Evolutionary conservation across 2,797 vertebrate species (phyloP).

Genomic region (Siniperca scherzeri): DNA sequence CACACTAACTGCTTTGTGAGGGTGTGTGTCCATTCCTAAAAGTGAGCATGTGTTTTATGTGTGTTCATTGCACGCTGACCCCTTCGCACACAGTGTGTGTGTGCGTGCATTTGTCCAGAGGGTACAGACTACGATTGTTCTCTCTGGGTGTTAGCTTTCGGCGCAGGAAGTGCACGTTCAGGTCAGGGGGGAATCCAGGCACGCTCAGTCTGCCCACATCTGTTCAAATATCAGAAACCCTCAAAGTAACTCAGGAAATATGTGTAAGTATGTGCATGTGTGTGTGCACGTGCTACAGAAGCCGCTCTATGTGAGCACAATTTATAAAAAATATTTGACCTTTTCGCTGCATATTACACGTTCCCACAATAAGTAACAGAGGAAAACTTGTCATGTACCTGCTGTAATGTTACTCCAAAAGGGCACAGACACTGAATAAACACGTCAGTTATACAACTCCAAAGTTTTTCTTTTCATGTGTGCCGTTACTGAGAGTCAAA

Average conservation of each 20-base stretch:
- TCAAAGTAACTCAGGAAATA: constrained; percentile 80
- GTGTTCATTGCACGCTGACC: constrained; percentile 58
- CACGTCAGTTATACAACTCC: neutral
- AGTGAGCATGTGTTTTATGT: constrained; percentile 42
- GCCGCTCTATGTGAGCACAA: constrained; percentile 64
- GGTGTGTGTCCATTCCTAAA: constrained; percentile 25
- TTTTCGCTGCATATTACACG: constrained; percentile 39
- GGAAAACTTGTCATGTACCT: constrained; percentile 46
- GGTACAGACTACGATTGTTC: constrained; percentile 87
- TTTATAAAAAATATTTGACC: constrained; percentile 68
- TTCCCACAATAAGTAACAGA: constrained; percentile 63
- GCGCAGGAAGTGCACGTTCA: constrained; percentile 86
- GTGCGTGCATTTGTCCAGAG: constrained; percentile 54
- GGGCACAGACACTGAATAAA: constrained; percentile 33
- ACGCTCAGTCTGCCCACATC: constrained; percentile 84
- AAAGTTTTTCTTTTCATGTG: neutral
- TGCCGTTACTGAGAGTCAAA: neutral
- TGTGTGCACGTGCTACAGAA: constrained; percentile 47
- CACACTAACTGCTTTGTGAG: constrained; percentile 51
- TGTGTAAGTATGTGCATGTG: constrained; percentile 38
- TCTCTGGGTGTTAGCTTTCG: constrained; percentile 85
- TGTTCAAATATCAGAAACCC: constrained; percentile 86
- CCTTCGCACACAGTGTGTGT: constrained; percentile 22
- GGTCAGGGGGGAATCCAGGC: constrained; percentile 82
- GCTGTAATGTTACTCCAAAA: constrained; percentile 37